Evolutionary conservation across 2,888 invertebrate genomes (phyloP).

Genomic region (Steinernema hermaphroditum): DNA sequence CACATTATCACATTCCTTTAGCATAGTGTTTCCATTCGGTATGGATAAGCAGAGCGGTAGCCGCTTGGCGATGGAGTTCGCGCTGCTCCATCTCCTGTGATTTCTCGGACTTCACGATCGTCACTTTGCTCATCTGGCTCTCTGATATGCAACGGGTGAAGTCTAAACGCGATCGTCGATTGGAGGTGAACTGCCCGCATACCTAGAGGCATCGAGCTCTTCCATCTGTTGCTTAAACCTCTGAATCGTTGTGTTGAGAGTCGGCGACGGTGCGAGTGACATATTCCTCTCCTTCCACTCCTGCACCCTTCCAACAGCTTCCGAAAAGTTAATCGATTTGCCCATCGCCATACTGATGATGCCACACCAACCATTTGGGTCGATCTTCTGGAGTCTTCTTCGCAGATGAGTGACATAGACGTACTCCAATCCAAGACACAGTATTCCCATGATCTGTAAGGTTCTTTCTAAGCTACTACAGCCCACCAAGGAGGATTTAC

Average conservation of each 20-base stretch:
- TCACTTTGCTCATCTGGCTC: background rate
- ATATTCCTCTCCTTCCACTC: slow-evolving; percentile 52
- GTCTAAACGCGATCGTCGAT: background rate
- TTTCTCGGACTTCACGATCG: background rate
- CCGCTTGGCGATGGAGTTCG: background rate
- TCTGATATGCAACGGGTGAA: background rate
- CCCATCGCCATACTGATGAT: slow-evolving; percentile 81
- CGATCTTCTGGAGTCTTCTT: slow-evolving; percentile 80
- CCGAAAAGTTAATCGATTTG: slow-evolving; percentile 58
- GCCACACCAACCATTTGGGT: slow-evolving; percentile 88
- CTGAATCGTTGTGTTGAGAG: slow-evolving; percentile 23
- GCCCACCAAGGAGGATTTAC: slow-evolving; percentile 41
- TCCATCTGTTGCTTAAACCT: slow-evolving; percentile 25
- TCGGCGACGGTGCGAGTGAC: slow-evolving; percentile 20
- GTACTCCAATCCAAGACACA: slow-evolving; percentile 85
- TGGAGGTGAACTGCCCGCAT: background rate
- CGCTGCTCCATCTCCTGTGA: background rate
- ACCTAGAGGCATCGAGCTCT: background rate
- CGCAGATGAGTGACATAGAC: slow-evolving; percentile 91
- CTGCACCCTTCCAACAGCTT: slow-evolving; percentile 60
- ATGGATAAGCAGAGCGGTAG: background rate
- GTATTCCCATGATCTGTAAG: slow-evolving; percentile 80
- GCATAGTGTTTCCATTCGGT: slow-evolving; percentile 14
- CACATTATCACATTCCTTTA: background rate
- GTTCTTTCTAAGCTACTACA: background rate